phyloP scores from a whole-genome alignment of 2,888 invertebrate genomes.

The Eurytoma californica region DNA sequence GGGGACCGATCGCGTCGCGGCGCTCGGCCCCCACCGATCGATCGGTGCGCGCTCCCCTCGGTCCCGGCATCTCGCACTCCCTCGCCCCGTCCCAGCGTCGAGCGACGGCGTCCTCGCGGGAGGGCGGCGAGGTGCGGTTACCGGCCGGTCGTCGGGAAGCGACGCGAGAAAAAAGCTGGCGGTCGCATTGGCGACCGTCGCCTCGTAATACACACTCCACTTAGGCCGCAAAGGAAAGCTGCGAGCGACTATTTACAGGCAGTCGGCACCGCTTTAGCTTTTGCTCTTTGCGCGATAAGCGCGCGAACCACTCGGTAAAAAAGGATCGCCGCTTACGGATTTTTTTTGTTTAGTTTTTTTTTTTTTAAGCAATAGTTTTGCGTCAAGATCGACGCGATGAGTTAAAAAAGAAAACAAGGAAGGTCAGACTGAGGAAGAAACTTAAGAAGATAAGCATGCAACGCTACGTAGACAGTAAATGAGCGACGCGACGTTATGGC shows the following conservation, averaged over 20 bases:
- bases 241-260: constrained; percentile 51
- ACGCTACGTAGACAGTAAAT: constrained; percentile 35
- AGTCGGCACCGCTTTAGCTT: constrained; percentile 24
- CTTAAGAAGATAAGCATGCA: constrained; percentile 47
- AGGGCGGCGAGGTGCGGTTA: too few species aligned
- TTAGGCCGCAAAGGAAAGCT: too few species aligned
- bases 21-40: too few species aligned
- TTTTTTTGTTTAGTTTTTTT: constrained; percentile 41
- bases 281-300: constrained; percentile 29
- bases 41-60: too few species aligned
- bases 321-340: constrained; percentile 48
- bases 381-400: background rate
- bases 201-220: too few species aligned
- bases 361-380: background rate
- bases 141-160: too few species aligned
- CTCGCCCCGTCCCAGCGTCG: too few species aligned
- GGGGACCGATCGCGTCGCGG: too few species aligned
- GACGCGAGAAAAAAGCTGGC: background rate
- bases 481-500: constrained; percentile 54
- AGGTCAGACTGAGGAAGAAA: constrained; percentile 24
- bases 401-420: background rate
- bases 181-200: too few species aligned
- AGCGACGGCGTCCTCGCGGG: too few species aligned
- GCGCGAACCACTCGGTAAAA: constrained; percentile 33
- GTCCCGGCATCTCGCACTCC: too few species aligned